These are phyloP conservation scores for Lamellibrachia luymesi DNA, from an alignment of 1,140 invertebrate species.

Conservation along the genomic window DNA sequence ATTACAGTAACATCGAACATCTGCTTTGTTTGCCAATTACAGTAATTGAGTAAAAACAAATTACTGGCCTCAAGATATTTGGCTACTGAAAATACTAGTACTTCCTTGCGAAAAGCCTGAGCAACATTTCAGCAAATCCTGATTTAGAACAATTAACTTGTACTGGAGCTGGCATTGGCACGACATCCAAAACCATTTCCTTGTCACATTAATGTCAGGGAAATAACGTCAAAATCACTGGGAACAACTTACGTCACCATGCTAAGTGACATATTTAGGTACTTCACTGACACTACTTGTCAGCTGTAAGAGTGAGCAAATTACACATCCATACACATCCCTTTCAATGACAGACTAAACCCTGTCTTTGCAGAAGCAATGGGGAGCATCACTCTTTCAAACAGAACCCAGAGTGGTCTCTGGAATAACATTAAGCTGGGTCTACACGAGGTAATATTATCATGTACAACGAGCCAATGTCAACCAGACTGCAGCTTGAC, in stretches of 20 bases:
- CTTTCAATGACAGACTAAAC: background rate
- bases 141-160: background rate
- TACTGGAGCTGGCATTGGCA: background rate
- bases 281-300: background rate
- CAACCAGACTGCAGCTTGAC: too few relatives aligned
- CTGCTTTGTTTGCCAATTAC: background rate
- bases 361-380: background rate
- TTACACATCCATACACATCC: background rate
- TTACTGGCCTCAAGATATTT: conserved; percentile 1
- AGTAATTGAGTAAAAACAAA: background rate
- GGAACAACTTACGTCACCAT: background rate
- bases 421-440: background rate
- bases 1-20: background rate
- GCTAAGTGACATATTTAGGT: background rate
- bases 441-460: too few relatives aligned
- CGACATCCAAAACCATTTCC: background rate
- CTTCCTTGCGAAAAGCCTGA: background rate
- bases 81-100: background rate
- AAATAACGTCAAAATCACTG: background rate
- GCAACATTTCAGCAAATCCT: background rate
- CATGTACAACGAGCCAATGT: too few relatives aligned
- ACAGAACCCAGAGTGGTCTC: background rate
- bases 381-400: background rate
- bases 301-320: background rate
- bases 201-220: background rate